phyloP scores from a whole-genome alignment of 2,888 invertebrate genomes.

The Pyrocoelia pectoralis region DNA sequence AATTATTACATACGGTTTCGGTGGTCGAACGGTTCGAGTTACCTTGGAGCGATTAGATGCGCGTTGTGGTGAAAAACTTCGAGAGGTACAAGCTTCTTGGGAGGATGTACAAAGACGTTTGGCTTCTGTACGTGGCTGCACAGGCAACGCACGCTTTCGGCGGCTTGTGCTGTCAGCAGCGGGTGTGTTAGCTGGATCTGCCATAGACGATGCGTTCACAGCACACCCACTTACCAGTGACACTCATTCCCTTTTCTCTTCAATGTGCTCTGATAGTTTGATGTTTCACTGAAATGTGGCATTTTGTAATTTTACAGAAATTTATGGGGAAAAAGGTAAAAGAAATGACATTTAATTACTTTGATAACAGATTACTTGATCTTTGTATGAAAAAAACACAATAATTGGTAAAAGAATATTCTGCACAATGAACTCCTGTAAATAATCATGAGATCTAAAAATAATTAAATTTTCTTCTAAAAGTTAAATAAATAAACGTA shows the following conservation, averaged over 20 bases:
- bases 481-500: constrained; percentile 10
- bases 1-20: constrained; percentile 15
- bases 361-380: constrained; percentile 2
- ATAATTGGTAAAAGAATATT: neutral
- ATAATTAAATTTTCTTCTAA: constrained; percentile 9
- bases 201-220: constrained; percentile 88
- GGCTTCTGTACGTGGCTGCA: constrained; percentile 67
- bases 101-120: constrained; percentile 67
- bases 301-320: constrained; percentile 27
- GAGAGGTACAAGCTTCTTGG: constrained; percentile 38
- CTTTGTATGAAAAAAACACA: neutral
- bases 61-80: constrained; percentile 1
- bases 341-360: constrained; percentile 27
- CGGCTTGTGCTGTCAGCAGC: constrained; percentile 66
- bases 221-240: constrained; percentile 68
- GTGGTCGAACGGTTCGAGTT: neutral
- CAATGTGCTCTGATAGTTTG: constrained; percentile 49
- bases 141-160: constrained; percentile 64
- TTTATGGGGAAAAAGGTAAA: constrained; percentile 27
- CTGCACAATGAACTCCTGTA: neutral
- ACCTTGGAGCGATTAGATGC: constrained; percentile 17
- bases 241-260: constrained; percentile 60
- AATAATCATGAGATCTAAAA: constrained; percentile 13
- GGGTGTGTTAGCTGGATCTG: constrained; percentile 85
- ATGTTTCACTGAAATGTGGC: constrained; percentile 48